Evolutionary conservation across 2,797 vertebrate species (phyloP).

Genomic region (Enteromius unitaeniatus): DNA sequence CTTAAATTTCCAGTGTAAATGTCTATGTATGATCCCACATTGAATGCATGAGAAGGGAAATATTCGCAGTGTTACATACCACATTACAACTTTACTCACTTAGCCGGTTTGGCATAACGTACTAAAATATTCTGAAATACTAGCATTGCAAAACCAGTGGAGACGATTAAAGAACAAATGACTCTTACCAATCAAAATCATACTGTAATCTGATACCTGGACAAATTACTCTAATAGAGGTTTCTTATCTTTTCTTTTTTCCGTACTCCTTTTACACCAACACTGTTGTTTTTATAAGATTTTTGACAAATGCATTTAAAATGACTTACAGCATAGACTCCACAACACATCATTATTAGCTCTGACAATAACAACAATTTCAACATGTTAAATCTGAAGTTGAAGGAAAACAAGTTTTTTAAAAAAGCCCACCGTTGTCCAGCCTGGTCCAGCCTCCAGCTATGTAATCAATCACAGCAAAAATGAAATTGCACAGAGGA

Average conservation of each 20-base stretch:
- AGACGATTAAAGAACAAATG: neutral
- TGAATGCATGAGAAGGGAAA: neutral
- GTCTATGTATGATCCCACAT: neutral
- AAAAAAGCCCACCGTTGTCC: neutral
- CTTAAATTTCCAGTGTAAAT: neutral
- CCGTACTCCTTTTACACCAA: neutral
- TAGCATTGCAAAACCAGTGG: neutral
- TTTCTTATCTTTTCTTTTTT: neutral
- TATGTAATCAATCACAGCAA: slow-evolving; percentile 47
- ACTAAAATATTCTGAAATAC: neutral
- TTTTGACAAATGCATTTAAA: neutral
- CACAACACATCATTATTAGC: slow-evolving; percentile 4
- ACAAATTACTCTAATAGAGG: neutral
- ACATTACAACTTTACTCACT: neutral
- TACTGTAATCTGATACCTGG: neutral
- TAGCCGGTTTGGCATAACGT: neutral
- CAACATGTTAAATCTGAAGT: slow-evolving; percentile 8
- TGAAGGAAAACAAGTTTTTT: neutral
- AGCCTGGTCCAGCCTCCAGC: slow-evolving; percentile 32
- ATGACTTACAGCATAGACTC: neutral
- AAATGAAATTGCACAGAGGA: slow-evolving; percentile 12
- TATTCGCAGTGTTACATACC: neutral
- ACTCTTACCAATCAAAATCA: neutral
- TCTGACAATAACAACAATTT: neutral
- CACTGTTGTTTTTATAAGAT: neutral